Evolutionary conservation across 2,888 invertebrate species (phyloP), one percentile per base, ranked within the genome.

Genomic region (Orchesella flavescens): DNA sequence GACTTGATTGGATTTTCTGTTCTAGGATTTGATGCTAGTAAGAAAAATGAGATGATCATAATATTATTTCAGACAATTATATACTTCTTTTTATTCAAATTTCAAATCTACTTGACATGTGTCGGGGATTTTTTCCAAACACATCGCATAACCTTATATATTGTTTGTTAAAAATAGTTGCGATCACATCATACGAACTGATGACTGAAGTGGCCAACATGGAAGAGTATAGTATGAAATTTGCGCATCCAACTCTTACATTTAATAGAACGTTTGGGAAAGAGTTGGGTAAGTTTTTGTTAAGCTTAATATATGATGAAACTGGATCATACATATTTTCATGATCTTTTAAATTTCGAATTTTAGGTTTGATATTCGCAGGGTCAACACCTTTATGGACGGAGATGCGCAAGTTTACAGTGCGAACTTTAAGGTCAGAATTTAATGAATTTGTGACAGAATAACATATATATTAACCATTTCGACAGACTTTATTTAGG

Each of bases 231-330:
- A 82, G 82, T n/a, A 66, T 19, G 13, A 84, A 84, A 43, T 74
- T 83, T 69, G 63, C 68, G 10, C 66, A 78, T 49, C 75, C 78
- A 44, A 12, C 21, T n/a, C 69, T 34, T 9, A 85, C 76, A 3
- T 75, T 69, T 55, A 24, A 24, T n/a, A 53, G 87, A 21, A 85
- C 87, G 1, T 85, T 85, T 77, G 85, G 85, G 10, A 84, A 87
- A 68, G 84, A 86, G 63, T 24, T 87, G 49, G 87, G 87, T 86
- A 81, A 19, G 15, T n/a, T n/a, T n/a, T n/a, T n/a, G n/a, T n/a
- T n/a, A n/a, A n/a, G n/a, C n/a, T n/a, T n/a, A n/a, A n/a, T n/a
- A 23, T 24, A n/a, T 13, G 15, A n/a, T 7, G 10, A 34, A 7
- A 34, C 2, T 34, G 2, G n/a, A n/a, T 7, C 34, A 34, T 34